A percentile compares a stretch with the other conserved stretches of the same genome.
Evolutionary conservation across 2,113 vertebrate species (phyloP).

Genomic region (Sarotherodon lohbergeri): DNA sequence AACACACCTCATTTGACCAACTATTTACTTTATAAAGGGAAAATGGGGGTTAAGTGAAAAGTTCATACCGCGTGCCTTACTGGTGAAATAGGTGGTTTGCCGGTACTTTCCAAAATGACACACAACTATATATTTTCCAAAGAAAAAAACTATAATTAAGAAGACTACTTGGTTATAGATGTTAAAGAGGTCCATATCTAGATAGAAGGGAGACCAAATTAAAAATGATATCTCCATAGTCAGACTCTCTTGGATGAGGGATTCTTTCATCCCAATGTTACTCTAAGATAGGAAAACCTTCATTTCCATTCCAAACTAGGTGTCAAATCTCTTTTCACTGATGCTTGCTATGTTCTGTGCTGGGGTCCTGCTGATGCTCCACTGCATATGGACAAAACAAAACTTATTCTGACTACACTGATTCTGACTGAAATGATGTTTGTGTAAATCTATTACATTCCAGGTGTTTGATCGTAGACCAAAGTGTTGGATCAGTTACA

Average conservation of each 20-base stretch:
- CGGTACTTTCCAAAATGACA: not conserved
- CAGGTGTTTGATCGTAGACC: not conserved
- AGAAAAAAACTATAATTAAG: not conserved
- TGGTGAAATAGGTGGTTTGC: not conserved
- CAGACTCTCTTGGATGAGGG: fast-evolving
- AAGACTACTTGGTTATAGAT: not conserved
- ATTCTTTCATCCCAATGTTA: not conserved
- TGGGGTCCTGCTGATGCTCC: not conserved
- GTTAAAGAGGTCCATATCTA: not conserved
- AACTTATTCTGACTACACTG: not conserved
- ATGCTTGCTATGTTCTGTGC: not conserved
- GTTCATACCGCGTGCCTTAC: not conserved
- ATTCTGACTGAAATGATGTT: not conserved
- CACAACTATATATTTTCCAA: not conserved
- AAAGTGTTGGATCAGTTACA: not conserved
- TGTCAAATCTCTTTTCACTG: not conserved
- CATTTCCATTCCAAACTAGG: not conserved
- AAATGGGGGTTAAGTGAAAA: not conserved
- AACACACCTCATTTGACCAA: constrained; percentile 18
- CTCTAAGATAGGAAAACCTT: not conserved
- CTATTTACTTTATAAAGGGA: not conserved
- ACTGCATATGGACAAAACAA: not conserved
- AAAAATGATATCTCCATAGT: not conserved
- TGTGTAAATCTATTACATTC: not conserved
- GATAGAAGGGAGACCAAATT: not conserved